These are phyloP conservation scores for Monopterus albus DNA, from an alignment of 2,113 vertebrate species.

Conservation along the genomic window DNA sequence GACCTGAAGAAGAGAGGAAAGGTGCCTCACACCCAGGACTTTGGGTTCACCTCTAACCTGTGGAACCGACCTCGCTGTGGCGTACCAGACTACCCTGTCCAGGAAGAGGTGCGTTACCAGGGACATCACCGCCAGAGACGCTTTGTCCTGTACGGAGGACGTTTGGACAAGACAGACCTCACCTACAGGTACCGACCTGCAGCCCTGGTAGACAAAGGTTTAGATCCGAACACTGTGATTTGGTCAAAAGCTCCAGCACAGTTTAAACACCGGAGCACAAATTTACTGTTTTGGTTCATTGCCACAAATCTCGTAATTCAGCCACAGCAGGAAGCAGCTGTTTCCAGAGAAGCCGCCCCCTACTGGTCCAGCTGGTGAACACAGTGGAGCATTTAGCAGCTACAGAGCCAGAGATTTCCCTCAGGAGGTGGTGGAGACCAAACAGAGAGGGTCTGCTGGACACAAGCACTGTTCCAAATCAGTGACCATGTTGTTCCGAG, in stretches of 20 bases:
- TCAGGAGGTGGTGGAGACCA: too few species aligned
- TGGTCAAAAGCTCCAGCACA: too few species aligned
- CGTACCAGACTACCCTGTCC: constrained; percentile 83
- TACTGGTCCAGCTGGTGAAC: too few species aligned
- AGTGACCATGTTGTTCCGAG: too few species aligned
- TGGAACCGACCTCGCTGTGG: constrained; percentile 88
- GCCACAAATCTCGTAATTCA: too few species aligned
- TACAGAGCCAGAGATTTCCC: background rate
- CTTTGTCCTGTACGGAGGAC: constrained; percentile 88
- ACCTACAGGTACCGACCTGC: constrained; percentile 89
- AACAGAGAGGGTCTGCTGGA: background rate
- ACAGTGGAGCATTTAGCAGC: background rate
- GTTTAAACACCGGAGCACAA: too few species aligned
- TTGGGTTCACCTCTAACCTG: constrained; percentile 18
- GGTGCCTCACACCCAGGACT: constrained; percentile 53
- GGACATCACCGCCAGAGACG: constrained; percentile 86
- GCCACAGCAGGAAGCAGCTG: too few species aligned
- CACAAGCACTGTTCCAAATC: too few species aligned
- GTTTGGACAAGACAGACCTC: constrained; percentile 89
- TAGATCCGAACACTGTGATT: too few species aligned
- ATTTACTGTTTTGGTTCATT: too few species aligned
- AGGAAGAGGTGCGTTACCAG: constrained; percentile 25
- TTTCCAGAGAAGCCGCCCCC: background rate
- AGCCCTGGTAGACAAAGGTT: too few species aligned
- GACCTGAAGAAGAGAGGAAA: constrained; percentile 66